These are phyloP conservation scores for Bactericera cockerelli DNA, from an alignment of 1,140 invertebrate genomes.

Conservation along the genomic window DNA sequence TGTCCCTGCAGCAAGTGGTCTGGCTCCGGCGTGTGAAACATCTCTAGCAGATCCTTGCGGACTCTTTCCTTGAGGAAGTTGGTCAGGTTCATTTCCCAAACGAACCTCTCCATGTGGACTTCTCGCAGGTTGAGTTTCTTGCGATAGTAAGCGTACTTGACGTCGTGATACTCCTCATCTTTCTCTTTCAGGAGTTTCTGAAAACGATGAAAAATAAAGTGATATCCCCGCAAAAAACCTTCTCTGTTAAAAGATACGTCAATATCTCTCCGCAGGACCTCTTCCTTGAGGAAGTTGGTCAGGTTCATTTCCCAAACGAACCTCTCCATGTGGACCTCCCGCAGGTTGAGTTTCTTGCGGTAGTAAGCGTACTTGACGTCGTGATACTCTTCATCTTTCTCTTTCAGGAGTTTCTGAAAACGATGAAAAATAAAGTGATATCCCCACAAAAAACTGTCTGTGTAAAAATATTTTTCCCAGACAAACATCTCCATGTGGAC, in stretches of 20 bases:
- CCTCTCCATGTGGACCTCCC: background rate
- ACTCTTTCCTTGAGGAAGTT: background rate
- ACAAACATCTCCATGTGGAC: background rate
- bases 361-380: background rate
- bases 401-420: background rate
- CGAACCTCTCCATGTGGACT: background rate
- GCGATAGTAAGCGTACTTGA: background rate
- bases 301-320: constrained; percentile 1
- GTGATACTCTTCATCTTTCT: constrained; percentile 1
- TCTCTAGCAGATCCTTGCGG: background rate
- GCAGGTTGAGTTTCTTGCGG: background rate
- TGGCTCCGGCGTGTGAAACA: background rate
- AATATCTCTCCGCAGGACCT: too few species aligned
- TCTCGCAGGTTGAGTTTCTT: background rate
- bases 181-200: background rate
- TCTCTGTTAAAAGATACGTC: too few species aligned
- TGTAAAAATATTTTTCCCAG: too few species aligned
- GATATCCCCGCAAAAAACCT: too few species aligned
- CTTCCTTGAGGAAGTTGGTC: background rate
- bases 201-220: too few species aligned
- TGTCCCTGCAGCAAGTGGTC: background rate
- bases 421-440: too few species aligned
- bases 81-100: constrained; percentile 2
- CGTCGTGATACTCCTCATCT: background rate
- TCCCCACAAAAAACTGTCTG: too few species aligned